Conservation (phyloP, 2,888 invertebrate genomes). For the Tanytarsus gracilentus region DNA sequence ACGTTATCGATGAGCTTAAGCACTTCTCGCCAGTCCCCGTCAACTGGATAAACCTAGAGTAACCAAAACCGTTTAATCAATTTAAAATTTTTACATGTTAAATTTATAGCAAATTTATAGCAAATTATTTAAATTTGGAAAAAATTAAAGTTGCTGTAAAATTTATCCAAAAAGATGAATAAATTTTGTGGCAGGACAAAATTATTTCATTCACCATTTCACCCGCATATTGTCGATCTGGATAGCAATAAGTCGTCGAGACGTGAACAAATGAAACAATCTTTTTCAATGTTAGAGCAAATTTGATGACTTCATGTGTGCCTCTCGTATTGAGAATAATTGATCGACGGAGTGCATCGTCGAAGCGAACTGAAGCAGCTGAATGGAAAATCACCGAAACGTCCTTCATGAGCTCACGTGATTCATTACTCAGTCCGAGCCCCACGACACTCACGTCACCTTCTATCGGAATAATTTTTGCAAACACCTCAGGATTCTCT, state of each 20-base stretch:
- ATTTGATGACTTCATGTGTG: slow-evolving; percentile 52
- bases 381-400: slow-evolving; percentile 65
- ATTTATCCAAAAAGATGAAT: slow-evolving; percentile 39
- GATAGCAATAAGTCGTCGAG: slow-evolving; percentile 81
- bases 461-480: slow-evolving; percentile 56
- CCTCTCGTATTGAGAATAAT: slow-evolving; percentile 56
- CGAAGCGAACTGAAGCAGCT: slow-evolving; percentile 69
- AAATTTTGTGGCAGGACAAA: slow-evolving; percentile 43
- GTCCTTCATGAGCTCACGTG: slow-evolving; percentile 47
- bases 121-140: slow-evolving; percentile 32
- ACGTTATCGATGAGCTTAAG: slow-evolving; percentile 55
- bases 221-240: slow-evolving; percentile 60
- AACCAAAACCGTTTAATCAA: slow-evolving; percentile 29
- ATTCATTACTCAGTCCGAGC: slow-evolving; percentile 49
- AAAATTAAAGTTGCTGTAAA: not conserved
- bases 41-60: slow-evolving; percentile 36
- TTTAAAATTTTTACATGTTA: not conserved
- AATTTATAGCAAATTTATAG: slow-evolving; percentile 22
- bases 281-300: slow-evolving; percentile 49
- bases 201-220: slow-evolving; percentile 55
- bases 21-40: slow-evolving; percentile 58
- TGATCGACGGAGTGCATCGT: slow-evolving; percentile 62
- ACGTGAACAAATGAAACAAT: slow-evolving; percentile 64
- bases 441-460: slow-evolving; percentile 53
- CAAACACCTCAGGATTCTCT: slow-evolving; percentile 48